These are phyloP conservation scores for Ctenodactylus gundi DNA, from an alignment of 2,113 vertebrate species.

Conservation along the genomic window DNA sequence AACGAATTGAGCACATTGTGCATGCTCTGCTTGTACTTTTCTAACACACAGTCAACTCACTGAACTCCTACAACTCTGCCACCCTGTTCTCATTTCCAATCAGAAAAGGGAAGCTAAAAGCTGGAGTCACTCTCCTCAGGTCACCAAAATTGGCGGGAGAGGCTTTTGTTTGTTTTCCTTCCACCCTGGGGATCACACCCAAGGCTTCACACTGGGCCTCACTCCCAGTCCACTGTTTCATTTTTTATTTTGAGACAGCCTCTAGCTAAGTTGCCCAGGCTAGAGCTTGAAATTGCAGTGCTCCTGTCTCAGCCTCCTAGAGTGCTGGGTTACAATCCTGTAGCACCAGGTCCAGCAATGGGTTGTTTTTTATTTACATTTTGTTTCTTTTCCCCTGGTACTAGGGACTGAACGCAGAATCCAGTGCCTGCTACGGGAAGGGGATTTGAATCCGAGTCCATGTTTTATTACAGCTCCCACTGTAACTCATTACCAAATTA, in stretches of 20 bases:
- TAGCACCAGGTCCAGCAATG: too few relatives aligned
- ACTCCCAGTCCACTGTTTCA: too few relatives aligned
- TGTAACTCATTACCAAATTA: background rate
- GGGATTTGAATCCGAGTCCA: background rate
- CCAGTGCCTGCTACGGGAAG: background rate
- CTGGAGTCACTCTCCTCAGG: background rate
- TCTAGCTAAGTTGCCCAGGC: too few relatives aligned
- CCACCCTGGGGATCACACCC: too few relatives aligned
- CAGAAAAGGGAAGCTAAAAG: conserved; percentile 3
- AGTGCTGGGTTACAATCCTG: too few relatives aligned
- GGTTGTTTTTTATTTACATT: too few relatives aligned
- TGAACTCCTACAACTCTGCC: background rate
- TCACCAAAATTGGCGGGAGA: background rate
- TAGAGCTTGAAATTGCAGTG: too few relatives aligned
- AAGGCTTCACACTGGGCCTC: too few relatives aligned
- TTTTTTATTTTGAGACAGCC: too few relatives aligned
- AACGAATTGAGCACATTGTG: background rate
- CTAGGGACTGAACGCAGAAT: background rate
- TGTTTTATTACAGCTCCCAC: background rate
- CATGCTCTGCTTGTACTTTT: background rate
- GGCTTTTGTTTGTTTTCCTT: too few relatives aligned
- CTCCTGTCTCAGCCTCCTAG: too few relatives aligned
- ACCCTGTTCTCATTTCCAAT: background rate
- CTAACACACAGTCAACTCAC: background rate
- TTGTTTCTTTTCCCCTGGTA: background rate